Evolutionary conservation across 2,113 vertebrate species (phyloP).

Genomic region (Saguinus imperator): DNA sequence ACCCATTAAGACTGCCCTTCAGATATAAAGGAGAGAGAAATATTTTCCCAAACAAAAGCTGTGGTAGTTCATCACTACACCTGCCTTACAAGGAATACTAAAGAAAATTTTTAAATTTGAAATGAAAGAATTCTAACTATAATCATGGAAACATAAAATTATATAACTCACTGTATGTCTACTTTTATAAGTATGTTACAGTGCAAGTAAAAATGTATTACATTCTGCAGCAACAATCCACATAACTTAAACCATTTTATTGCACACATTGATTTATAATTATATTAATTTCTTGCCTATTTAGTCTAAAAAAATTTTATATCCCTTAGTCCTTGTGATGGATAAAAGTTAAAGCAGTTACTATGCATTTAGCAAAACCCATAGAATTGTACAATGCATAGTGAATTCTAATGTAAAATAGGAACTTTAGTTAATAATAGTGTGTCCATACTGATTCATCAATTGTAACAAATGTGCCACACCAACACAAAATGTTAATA

Average conservation of each 20-base stretch:
- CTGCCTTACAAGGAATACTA: neutral
- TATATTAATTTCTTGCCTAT: neutral
- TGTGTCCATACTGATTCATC: too few relatives aligned
- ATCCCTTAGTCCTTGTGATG: neutral
- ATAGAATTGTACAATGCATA: too few relatives aligned
- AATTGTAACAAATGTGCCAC: too few relatives aligned
- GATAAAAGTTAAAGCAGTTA: constrained; percentile 14
- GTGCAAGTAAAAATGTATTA: constrained; percentile 34
- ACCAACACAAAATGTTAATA: too few relatives aligned
- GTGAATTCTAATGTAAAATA: too few relatives aligned
- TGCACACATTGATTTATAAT: constrained; percentile 45
- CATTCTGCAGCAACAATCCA: neutral
- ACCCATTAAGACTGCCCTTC: neutral
- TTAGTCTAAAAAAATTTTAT: constrained; percentile 8
- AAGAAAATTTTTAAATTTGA: neutral
- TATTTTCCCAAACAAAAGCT: neutral
- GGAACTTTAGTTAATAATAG: too few relatives aligned
- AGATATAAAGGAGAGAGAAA: neutral
- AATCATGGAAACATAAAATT: neutral
- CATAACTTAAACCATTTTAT: constrained; percentile 46
- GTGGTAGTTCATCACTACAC: neutral
- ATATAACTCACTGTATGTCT: neutral
- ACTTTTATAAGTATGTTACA: constrained; percentile 28
- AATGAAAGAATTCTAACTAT: neutral
- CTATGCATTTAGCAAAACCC: neutral